These are phyloP conservation scores for Chloromyia formosa DNA, from an alignment of 2,888 invertebrate species.

Conservation along the genomic window DNA sequence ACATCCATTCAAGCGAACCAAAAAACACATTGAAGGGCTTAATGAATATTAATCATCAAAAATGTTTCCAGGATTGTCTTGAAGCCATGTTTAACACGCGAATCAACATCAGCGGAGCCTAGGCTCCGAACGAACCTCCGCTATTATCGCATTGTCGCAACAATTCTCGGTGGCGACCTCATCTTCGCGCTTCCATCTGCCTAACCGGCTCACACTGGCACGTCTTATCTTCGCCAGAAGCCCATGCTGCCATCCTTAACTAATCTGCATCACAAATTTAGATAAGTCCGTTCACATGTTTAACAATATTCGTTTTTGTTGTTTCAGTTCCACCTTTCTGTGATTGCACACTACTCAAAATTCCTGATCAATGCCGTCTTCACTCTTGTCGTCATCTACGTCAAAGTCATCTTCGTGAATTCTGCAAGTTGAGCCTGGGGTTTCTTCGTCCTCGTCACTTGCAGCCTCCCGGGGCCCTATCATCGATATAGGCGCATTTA, in stretches of 20 bases:
- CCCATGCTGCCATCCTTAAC: conserved; percentile 25
- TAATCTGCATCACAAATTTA: conserved; percentile 50
- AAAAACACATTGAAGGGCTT: too few species aligned
- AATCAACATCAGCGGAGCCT: too few species aligned
- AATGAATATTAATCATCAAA: too few species aligned
- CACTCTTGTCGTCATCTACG: conserved; percentile 13
- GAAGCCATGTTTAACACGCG: too few species aligned
- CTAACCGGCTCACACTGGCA: conserved; percentile 26
- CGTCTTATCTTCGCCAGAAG: conserved; percentile 26
- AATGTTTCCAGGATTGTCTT: too few species aligned
- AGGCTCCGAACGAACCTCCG: too few species aligned
- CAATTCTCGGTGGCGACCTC: conserved; percentile 38
- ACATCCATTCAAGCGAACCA: too few species aligned
- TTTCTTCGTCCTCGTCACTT: conserved; percentile 15
- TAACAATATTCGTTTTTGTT: conserved; percentile 47
- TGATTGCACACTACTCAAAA: conserved; percentile 27
- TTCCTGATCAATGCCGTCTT: conserved; percentile 21
- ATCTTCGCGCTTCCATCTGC: conserved; percentile 42
- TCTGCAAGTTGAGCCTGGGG: background rate
- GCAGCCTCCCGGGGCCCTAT: too few species aligned
- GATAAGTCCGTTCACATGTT: conserved; percentile 50
- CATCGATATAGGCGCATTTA: conserved; percentile 42
- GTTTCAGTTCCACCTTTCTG: conserved; percentile 28
- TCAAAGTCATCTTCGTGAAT: background rate
- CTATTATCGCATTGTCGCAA: too few species aligned